Conservation (phyloP, 2,888 invertebrate species). For the Nineta flava region DNA sequence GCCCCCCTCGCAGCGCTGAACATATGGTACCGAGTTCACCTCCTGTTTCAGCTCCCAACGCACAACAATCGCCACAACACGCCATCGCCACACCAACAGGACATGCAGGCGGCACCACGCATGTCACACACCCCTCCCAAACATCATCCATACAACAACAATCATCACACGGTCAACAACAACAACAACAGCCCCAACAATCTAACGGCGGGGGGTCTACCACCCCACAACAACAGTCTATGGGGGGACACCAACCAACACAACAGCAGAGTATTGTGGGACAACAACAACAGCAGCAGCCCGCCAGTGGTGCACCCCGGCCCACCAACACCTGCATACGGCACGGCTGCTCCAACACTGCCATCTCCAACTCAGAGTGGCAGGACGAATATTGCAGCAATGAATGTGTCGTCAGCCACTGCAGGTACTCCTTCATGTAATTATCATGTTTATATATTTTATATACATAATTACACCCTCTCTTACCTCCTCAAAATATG, state of each 20-base stretch:
- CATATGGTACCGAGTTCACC: slow-evolving; percentile 36
- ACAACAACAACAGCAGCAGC: slow-evolving; percentile 30
- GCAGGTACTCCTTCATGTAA: slow-evolving; percentile 43
- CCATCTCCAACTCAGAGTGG: slow-evolving; percentile 86
- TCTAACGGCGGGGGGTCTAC: slow-evolving; percentile 26
- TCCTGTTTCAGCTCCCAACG: slow-evolving; percentile 22
- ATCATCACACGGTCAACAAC: slow-evolving; percentile 17
- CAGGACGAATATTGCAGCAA: slow-evolving; percentile 95
- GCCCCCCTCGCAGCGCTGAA: slow-evolving; percentile 23
- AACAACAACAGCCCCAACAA: slow-evolving; percentile 28
- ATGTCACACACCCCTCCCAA: slow-evolving; percentile 25
- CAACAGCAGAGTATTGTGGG: slow-evolving; percentile 21
- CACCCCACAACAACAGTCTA: slow-evolving; percentile 24
- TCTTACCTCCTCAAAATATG: not conserved
- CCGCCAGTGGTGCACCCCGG: slow-evolving; percentile 18
- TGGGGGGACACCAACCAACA: slow-evolving; percentile 23
- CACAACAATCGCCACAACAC: slow-evolving; percentile 23
- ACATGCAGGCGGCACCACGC: slow-evolving; percentile 33
- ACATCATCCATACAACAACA: slow-evolving; percentile 4
- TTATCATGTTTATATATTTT: slow-evolving; percentile 4
- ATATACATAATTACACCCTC: not conserved
- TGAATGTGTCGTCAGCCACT: slow-evolving; percentile 91
- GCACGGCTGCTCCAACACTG: slow-evolving; percentile 79
- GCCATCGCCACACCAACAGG: slow-evolving; percentile 32
- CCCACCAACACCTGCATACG: slow-evolving; percentile 55